A percentile compares a stretch with the other conserved stretches of the same genome.
phyloP scores from a whole-genome alignment of 2,888 invertebrate genomes.

The Noctua janthe region DNA sequence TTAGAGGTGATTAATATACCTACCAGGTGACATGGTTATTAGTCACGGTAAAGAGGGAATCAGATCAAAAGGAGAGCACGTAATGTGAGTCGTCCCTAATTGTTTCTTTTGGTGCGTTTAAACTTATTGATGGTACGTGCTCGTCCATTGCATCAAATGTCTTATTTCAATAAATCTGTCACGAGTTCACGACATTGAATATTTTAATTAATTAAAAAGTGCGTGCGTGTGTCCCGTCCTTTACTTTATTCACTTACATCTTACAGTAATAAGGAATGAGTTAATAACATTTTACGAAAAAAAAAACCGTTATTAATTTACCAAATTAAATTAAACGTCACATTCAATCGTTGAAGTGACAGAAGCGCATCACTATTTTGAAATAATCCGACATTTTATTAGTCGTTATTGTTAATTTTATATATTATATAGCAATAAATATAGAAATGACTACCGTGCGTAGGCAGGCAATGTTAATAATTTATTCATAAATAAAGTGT shows the following conservation, averaged over 20 bases:
- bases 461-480: constrained; percentile 40
- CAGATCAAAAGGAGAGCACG: constrained; percentile 35
- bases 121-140: constrained; percentile 50
- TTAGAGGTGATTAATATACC: constrained; percentile 36
- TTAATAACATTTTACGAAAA: background rate
- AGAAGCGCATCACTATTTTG: constrained; percentile 42
- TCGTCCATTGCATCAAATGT: constrained; percentile 31
- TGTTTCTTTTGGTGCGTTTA: constrained; percentile 27
- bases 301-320: constrained; percentile 15
- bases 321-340: constrained; percentile 32
- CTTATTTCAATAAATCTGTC: constrained; percentile 58
- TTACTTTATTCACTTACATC: background rate
- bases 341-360: constrained; percentile 27
- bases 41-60: constrained; percentile 26
- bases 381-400: constrained; percentile 52
- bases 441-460: constrained; percentile 46
- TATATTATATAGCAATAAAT: constrained; percentile 34
- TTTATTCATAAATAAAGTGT: constrained; percentile 61
- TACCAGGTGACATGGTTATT: constrained; percentile 54
- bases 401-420: constrained; percentile 38
- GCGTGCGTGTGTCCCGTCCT: background rate
- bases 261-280: background rate
- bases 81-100: constrained; percentile 9
- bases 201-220: constrained; percentile 20
- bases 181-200: constrained; percentile 43